Evolutionary conservation across 2,113 vertebrate species (phyloP).

Genomic region (Myanophis thanlyinensis): DNA sequence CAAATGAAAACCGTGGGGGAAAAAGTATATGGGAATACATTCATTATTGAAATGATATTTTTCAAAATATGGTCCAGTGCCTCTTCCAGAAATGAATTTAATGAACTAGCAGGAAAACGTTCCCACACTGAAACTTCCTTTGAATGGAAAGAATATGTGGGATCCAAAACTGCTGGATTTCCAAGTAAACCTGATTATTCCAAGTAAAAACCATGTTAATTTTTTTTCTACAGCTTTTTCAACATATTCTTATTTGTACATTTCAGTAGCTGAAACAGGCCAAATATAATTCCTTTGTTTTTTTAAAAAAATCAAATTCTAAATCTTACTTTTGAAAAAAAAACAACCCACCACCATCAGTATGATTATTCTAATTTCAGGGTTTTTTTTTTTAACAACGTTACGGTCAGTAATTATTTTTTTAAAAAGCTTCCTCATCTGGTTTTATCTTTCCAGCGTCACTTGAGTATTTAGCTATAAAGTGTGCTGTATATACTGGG

Average conservation of each 20-base stretch:
- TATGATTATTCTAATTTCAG: constrained; percentile 67
- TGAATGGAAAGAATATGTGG: constrained; percentile 44
- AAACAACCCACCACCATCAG: constrained; percentile 60
- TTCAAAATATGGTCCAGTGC: constrained; percentile 53
- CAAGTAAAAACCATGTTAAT: too few species aligned
- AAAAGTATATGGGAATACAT: constrained; percentile 24
- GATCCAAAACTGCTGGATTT: constrained; percentile 36
- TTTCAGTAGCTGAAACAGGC: constrained; percentile 62
- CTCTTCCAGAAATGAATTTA: constrained; percentile 2
- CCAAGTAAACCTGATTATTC: constrained; percentile 34
- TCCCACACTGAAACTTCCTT: constrained; percentile 51
- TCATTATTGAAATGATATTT: constrained; percentile 28
- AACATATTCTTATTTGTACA: constrained; percentile 58
- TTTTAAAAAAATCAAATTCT: constrained; percentile 47
- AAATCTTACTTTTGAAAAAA: constrained; percentile 58
- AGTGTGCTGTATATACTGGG: constrained; percentile 77
- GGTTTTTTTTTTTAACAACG: constrained; percentile 46
- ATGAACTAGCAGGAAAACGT: constrained; percentile 42
- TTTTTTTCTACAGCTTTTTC: constrained; percentile 59
- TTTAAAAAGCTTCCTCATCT: constrained; percentile 59
- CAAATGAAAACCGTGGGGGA: constrained; percentile 28
- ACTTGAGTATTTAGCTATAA: constrained; percentile 64
- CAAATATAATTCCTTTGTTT: constrained; percentile 68
- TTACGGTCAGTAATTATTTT: constrained; percentile 52
- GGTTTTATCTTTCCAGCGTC: constrained; percentile 60